phyloP scores from a whole-genome alignment of 1,140 invertebrate genomes.

The Solenopsis invicta region DNA sequence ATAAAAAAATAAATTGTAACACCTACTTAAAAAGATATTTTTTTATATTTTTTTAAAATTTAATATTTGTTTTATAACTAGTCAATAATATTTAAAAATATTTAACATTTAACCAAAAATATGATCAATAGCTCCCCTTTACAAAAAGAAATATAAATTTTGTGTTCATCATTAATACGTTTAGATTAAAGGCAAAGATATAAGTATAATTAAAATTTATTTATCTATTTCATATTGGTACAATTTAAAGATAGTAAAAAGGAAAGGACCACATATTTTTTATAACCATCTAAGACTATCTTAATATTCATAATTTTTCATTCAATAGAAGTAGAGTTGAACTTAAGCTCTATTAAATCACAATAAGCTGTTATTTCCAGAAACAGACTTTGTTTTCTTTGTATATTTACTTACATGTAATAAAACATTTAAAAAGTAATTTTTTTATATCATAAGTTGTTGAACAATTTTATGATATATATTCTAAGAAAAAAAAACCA shows the following conservation, averaged over 20 bases:
- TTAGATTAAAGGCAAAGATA: not conserved
- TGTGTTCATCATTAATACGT: not conserved
- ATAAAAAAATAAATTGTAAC: not conserved
- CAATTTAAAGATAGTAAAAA: conserved; percentile 12
- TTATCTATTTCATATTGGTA: not conserved
- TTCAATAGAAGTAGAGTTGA: not conserved
- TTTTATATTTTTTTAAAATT: not conserved
- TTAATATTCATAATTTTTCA: conserved; percentile 28
- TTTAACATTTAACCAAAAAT: not conserved
- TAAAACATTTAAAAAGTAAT: conserved; percentile 17
- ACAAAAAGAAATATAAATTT: not conserved
- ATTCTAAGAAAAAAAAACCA: not conserved
- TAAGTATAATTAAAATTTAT: conserved; percentile 21
- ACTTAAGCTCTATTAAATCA: not conserved
- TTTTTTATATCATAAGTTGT: not conserved
- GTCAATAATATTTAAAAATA: not conserved
- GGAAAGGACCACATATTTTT: not conserved
- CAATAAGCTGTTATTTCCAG: not conserved
- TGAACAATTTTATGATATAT: not conserved
- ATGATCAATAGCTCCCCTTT: not conserved
- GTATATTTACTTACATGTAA: not conserved
- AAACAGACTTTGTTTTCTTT: not conserved
- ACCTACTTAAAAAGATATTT: too few relatives aligned
- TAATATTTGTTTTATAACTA: not conserved
- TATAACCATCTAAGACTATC: not conserved